phyloP scores from a whole-genome alignment of 2,113 vertebrate genomes.

The Hydropotes inermis region DNA sequence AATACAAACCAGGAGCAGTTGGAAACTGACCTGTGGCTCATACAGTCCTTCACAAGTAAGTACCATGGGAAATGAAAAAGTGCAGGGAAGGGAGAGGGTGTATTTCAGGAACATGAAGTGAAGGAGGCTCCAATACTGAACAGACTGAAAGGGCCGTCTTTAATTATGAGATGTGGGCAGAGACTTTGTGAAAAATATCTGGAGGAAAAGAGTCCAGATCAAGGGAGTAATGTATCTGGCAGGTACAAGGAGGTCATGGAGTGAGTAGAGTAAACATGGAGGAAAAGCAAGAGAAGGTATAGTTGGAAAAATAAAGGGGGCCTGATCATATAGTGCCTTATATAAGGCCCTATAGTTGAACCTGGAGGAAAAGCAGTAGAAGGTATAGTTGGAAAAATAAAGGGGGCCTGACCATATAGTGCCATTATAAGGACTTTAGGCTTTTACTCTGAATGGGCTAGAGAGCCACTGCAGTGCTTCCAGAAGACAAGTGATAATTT shows the following conservation, averaged over 20 bases:
- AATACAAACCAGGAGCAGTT: neutral
- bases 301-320: neutral
- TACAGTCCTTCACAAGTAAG: neutral
- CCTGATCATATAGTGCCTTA: neutral
- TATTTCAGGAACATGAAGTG: neutral
- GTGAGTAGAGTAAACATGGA: neutral
- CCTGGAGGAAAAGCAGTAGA: neutral
- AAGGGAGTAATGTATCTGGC: neutral
- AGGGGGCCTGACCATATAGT: neutral
- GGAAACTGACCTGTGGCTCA: neutral
- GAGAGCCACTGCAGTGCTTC: neutral
- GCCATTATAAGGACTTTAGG: neutral
- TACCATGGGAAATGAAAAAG: neutral
- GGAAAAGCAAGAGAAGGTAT: neutral
- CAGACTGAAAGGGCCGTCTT: neutral
- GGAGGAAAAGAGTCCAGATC: neutral
- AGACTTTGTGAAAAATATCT: neutral
- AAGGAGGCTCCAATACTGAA: neutral
- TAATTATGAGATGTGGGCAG: neutral
- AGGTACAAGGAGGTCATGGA: neutral
- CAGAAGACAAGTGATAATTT: neutral
- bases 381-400: neutral
- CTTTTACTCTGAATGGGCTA: constrained; percentile 2
- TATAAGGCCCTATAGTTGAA: neutral
- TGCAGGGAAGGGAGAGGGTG: neutral